Percentiles rank a stretch among this genome's conserved stretches.
Evolutionary conservation across 1,140 invertebrate species (phyloP).

Genomic region (Oryzaephilus surinamensis): DNA sequence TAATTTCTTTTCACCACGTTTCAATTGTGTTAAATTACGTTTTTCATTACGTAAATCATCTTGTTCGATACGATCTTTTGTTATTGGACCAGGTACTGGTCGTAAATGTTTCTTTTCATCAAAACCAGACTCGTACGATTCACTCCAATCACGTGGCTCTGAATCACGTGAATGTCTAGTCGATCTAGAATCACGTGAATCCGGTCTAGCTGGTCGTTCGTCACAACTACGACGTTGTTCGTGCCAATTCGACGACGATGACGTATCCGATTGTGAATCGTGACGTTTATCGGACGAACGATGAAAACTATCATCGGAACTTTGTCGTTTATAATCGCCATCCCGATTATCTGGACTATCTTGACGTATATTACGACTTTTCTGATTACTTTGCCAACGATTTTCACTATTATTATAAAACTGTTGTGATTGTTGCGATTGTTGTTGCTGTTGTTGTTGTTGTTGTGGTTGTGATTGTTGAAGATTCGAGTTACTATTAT

Average conservation of each 20-base stretch:
- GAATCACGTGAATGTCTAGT: slow-evolving; percentile 40
- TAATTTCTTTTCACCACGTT: slow-evolving; percentile 32
- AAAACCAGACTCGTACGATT: slow-evolving; percentile 35
- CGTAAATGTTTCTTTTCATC: slow-evolving; percentile 38
- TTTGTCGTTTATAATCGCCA: slow-evolving; percentile 22
- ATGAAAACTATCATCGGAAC: slow-evolving; percentile 24
- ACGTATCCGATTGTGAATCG: slow-evolving; percentile 7
- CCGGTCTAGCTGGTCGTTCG: slow-evolving; percentile 45
- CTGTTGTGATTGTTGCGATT: slow-evolving; percentile 3
- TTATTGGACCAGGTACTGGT: slow-evolving; percentile 47
- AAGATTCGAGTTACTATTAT: slow-evolving; percentile 18
- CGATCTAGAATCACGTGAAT: slow-evolving; percentile 44
- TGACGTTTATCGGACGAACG: slow-evolving; percentile 14
- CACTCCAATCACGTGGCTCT: slow-evolving; percentile 37
- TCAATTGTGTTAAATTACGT: slow-evolving; percentile 43
- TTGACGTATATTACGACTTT: slow-evolving; percentile 6
- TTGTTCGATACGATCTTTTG: slow-evolving; percentile 50
- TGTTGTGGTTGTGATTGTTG: slow-evolving; percentile 9
- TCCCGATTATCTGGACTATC: slow-evolving; percentile 19
- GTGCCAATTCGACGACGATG: slow-evolving; percentile 6
- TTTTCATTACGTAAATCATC: slow-evolving; percentile 47
- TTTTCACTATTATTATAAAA: slow-evolving; percentile 20
- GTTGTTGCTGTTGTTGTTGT: slow-evolving; percentile 10
- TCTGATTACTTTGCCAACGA: slow-evolving; percentile 8
- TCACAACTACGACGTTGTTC: slow-evolving; percentile 20